Conservation (phyloP, 2,888 invertebrate genomes). For the Hypsopygia costalis region DNA sequence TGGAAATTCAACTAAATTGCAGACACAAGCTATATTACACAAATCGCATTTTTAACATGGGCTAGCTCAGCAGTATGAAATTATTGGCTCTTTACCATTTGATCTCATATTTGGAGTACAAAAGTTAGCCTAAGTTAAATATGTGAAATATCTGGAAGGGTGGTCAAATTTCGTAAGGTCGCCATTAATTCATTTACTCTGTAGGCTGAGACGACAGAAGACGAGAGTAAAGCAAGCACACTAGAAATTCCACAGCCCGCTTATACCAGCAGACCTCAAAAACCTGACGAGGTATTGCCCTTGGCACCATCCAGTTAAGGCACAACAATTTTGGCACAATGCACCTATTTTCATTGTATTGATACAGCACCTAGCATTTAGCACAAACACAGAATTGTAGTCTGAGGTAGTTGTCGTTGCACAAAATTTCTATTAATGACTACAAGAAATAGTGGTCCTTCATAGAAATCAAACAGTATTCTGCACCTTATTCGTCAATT, state of each 20-base stretch:
- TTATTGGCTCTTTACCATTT: slow-evolving; percentile 1
- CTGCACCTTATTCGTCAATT: no score
- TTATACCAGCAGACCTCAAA: slow-evolving; percentile 57
- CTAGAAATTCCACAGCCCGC: slow-evolving; percentile 62
- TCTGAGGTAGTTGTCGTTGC: slow-evolving; percentile 14
- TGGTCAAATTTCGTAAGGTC: slow-evolving; percentile 48
- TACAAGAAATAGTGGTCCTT: slow-evolving; percentile 15
- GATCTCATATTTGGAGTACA: not conserved
- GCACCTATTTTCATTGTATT: slow-evolving; percentile 30
- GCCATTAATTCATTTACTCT: slow-evolving; percentile 65
- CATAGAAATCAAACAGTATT: slow-evolving; percentile 10
- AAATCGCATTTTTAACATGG: not conserved
- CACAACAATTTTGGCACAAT: slow-evolving; percentile 31
- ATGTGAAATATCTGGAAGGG: slow-evolving; percentile 2
- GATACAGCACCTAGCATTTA: slow-evolving; percentile 33
- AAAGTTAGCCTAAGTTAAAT: slow-evolving; percentile 4
- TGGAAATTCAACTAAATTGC: not conserved
- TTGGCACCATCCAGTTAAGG: slow-evolving; percentile 32
- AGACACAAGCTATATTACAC: not conserved
- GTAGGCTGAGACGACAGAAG: slow-evolving; percentile 64
- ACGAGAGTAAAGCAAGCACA: slow-evolving; percentile 50
- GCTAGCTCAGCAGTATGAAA: not conserved
- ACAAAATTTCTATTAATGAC: slow-evolving; percentile 16
- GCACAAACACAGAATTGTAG: slow-evolving; percentile 38
- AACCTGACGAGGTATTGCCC: slow-evolving; percentile 63